Percentiles rank a stretch among this genome's conserved stretches.
Conservation (phyloP, 1,140 invertebrate genomes). For the Acromyrmex heyeri region DNA sequence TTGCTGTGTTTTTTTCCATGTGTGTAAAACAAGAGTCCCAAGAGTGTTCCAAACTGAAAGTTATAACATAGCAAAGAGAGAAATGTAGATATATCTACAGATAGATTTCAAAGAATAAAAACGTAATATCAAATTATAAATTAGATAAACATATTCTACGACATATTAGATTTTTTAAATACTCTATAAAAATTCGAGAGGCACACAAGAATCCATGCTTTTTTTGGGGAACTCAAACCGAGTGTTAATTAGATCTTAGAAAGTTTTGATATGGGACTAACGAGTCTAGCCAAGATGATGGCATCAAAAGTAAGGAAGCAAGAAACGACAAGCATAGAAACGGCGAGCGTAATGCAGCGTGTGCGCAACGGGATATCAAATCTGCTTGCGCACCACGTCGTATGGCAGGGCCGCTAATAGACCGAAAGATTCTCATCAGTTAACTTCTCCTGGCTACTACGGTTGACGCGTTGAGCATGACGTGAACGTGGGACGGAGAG, state of each 20-base stretch:
- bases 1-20: too few species aligned
- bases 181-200: background rate
- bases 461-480: slow-evolving; percentile 50
- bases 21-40: background rate
- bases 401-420: slow-evolving; percentile 84
- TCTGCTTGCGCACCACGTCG: slow-evolving; percentile 76
- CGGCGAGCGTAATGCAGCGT: background rate
- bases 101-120: background rate
- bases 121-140: background rate
- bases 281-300: background rate
- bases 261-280: background rate
- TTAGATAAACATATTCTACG: background rate
- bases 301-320: background rate
- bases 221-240: background rate
- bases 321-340: slow-evolving; percentile 4
- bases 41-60: background rate
- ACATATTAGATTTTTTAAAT: background rate
- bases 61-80: background rate
- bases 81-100: background rate
- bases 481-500: slow-evolving; percentile 43
- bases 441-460: slow-evolving; percentile 70
- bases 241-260: background rate
- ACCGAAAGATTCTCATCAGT: slow-evolving; percentile 82
- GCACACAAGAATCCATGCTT: background rate
- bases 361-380: slow-evolving; percentile 80